phyloP scores from a whole-genome alignment of 2,797 vertebrate genomes.

The Caiman crocodilus region DNA sequence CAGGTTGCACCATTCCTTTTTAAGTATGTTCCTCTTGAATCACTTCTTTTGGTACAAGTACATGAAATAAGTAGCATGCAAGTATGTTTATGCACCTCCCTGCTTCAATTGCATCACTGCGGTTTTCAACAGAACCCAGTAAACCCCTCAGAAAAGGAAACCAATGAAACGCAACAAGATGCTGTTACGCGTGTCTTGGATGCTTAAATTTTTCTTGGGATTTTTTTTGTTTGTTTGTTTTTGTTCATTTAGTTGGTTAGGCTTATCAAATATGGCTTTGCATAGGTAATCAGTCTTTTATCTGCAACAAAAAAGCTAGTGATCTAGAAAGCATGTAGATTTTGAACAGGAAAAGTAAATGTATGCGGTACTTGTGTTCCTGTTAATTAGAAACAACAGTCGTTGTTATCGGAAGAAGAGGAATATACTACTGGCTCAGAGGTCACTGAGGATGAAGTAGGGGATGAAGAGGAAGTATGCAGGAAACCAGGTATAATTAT shows the following conservation, averaged over 20 bases:
- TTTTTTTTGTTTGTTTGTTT: too few relatives aligned
- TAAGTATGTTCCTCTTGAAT: not conserved
- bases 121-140: not conserved
- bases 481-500: conserved; percentile 89
- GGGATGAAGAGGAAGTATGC: conserved; percentile 96
- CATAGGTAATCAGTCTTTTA: not conserved
- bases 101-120: not conserved
- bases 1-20: too few relatives aligned
- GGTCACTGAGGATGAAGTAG: conserved; percentile 97
- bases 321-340: not conserved
- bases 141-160: not conserved
- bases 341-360: not conserved
- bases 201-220: too few relatives aligned
- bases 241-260: too few relatives aligned
- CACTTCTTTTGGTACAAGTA: not conserved
- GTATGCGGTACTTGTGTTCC: not conserved
- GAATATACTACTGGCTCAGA: conserved; percentile 98
- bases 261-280: not conserved
- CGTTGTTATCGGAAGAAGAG: conserved; percentile 94
- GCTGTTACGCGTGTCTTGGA: not conserved
- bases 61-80: too few relatives aligned
- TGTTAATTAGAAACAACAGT: conserved; percentile 89
- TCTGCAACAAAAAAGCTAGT: not conserved
- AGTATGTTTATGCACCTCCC: not conserved
- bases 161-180: not conserved